A percentile compares a stretch with the other conserved stretches of the same genome.
Evolutionary conservation across 1,140 invertebrate species (phyloP).

Genomic region (Pseudomyrmex pallidus): DNA sequence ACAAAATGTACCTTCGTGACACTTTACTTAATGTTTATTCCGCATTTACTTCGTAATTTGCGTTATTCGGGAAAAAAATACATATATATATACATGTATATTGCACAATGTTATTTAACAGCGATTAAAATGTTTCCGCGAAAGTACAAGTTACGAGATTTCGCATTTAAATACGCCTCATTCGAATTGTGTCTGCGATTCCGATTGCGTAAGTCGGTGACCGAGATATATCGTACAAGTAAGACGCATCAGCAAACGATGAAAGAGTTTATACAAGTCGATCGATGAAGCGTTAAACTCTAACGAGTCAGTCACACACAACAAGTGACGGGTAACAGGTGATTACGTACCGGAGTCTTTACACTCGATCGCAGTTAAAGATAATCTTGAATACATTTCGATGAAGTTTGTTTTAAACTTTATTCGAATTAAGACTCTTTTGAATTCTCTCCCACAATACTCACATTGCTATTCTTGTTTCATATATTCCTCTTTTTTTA

Average conservation of each 20-base stretch:
- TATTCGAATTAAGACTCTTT: background rate
- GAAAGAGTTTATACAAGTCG: constrained; percentile 46
- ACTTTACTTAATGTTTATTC: background rate
- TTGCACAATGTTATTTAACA: background rate
- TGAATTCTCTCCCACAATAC: too few species aligned
- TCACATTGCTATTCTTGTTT: too few species aligned
- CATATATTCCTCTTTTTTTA: too few species aligned
- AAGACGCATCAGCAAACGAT: constrained; percentile 40
- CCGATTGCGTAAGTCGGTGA: constrained; percentile 14
- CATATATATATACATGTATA: background rate
- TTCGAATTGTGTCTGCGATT: background rate
- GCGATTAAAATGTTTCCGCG: background rate
- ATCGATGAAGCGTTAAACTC: constrained; percentile 45
- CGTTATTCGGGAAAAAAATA: background rate
- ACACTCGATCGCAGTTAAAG: background rate
- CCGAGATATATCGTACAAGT: constrained; percentile 51
- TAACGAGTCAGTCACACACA: constrained; percentile 26
- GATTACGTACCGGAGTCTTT: constrained; percentile 1
- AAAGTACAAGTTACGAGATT: background rate
- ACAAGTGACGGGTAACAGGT: constrained; percentile 20
- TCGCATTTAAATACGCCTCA: too few species aligned
- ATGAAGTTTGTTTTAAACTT: constrained; percentile 2
- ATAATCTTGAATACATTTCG: background rate
- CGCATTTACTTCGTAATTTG: background rate
- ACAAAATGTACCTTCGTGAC: background rate